A percentile compares a stretch with the other conserved stretches of the same genome.
Evolutionary conservation across 2,888 invertebrate species (phyloP).

Genomic region (Plagodis pulveraria): DNA sequence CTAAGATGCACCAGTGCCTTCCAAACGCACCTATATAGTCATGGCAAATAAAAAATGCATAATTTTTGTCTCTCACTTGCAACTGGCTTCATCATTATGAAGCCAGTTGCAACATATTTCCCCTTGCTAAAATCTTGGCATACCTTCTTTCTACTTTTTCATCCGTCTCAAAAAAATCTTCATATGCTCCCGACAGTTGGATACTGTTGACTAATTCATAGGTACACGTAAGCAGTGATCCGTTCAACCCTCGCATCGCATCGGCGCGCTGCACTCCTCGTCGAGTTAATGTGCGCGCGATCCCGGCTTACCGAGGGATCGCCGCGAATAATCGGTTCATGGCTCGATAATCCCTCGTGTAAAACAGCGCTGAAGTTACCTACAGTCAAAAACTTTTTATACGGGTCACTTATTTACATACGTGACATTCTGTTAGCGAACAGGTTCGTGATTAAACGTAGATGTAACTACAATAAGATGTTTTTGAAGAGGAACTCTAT

Average conservation of each 20-base stretch:
- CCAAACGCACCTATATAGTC: too few species aligned
- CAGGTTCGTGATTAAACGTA: not conserved
- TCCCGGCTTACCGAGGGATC: slow-evolving; percentile 73
- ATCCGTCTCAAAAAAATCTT: not conserved
- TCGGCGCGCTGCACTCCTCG: slow-evolving; percentile 29
- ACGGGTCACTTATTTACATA: slow-evolving; percentile 36
- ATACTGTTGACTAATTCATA: not conserved
- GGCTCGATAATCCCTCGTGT: slow-evolving; percentile 73
- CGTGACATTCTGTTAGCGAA: slow-evolving; percentile 12
- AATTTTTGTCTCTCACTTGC: too few species aligned
- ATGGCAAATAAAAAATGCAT: too few species aligned
- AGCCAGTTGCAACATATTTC: too few species aligned
- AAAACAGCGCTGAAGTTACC: slow-evolving; percentile 67
- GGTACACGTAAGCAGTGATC: slow-evolving; percentile 17
- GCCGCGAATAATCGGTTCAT: slow-evolving; percentile 66
- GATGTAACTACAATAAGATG: too few species aligned
- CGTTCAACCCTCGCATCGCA: slow-evolving; percentile 30
- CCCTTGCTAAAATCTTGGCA: too few species aligned
- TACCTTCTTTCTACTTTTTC: too few species aligned
- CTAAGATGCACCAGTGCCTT: too few species aligned
- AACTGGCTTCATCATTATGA: too few species aligned
- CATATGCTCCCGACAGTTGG: not conserved
- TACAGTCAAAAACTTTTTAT: slow-evolving; percentile 53
- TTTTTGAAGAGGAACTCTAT: too few species aligned
- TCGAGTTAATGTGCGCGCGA: slow-evolving; percentile 53